These are phyloP conservation scores for Callinectes sapidus DNA, from an alignment of 2,888 invertebrate genomes.

Conservation along the genomic window DNA sequence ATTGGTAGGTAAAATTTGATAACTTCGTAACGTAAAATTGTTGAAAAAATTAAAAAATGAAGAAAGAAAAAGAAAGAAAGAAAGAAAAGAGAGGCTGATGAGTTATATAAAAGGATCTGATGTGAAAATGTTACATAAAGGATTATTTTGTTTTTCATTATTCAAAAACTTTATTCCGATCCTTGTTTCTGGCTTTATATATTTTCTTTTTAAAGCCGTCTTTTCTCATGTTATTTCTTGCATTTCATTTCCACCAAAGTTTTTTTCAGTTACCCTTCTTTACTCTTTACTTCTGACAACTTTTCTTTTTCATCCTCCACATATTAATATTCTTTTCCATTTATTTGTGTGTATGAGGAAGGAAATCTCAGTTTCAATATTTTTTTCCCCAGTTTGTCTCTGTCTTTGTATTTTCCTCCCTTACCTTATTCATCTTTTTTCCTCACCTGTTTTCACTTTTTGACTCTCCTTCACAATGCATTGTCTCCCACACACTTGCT, in stretches of 20 bases:
- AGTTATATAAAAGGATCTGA: no score
- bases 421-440: neutral
- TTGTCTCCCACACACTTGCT: neutral
- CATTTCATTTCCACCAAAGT: neutral
- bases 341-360: neutral
- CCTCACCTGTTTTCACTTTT: neutral
- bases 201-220: neutral
- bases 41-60: no score
- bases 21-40: no score
- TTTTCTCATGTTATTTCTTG: neutral
- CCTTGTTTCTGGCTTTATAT: no score
- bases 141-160: no score
- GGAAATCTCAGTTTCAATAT: neutral
- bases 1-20: no score
- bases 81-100: neutral
- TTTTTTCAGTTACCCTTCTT: neutral
- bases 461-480: neutral
- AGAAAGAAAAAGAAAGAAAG: neutral
- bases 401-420: neutral
- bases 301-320: neutral
- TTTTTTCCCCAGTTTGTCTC: neutral
- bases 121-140: no score
- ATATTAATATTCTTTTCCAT: neutral
- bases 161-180: no score
- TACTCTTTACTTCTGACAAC: neutral